phyloP scores from a whole-genome alignment of 2,797 vertebrate species.

The Orientallactaga sibirica region DNA sequence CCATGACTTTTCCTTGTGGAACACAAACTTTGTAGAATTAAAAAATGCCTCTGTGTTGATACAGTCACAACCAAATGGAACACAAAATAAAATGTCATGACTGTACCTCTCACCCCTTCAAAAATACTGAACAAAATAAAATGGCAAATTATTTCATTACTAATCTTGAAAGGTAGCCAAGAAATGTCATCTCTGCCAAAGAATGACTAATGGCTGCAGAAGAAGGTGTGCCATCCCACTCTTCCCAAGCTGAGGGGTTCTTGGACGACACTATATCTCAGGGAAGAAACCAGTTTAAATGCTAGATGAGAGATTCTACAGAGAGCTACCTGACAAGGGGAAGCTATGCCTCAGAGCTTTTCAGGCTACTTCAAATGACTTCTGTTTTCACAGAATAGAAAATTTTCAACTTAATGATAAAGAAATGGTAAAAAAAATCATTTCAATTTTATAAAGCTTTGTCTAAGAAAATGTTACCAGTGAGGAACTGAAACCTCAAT shows the following conservation, averaged over 20 bases:
- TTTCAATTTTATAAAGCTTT: background rate
- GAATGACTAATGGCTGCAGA: background rate
- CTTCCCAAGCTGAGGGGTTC: too few relatives aligned
- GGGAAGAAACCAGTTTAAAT: too few relatives aligned
- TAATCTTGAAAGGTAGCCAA: background rate
- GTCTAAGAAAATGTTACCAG: background rate
- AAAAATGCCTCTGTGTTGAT: background rate
- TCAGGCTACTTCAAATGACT: background rate
- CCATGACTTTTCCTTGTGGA: background rate
- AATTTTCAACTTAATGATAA: background rate
- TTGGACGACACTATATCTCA: fast-evolving
- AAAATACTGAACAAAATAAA: background rate
- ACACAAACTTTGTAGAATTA: background rate
- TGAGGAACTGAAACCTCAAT: background rate
- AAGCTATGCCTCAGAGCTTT: background rate
- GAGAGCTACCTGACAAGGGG: fast-evolving
- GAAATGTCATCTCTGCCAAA: background rate
- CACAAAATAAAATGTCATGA: background rate
- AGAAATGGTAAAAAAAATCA: background rate
- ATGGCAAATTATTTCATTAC: background rate
- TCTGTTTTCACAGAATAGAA: background rate
- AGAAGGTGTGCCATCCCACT: fast-evolving
- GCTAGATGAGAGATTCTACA: fast-evolving
- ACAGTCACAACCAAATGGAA: background rate
- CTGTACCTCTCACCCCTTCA: background rate